Conservation (phyloP, 2,797 vertebrate genomes). For the Erpetoichthys calabaricus region DNA sequence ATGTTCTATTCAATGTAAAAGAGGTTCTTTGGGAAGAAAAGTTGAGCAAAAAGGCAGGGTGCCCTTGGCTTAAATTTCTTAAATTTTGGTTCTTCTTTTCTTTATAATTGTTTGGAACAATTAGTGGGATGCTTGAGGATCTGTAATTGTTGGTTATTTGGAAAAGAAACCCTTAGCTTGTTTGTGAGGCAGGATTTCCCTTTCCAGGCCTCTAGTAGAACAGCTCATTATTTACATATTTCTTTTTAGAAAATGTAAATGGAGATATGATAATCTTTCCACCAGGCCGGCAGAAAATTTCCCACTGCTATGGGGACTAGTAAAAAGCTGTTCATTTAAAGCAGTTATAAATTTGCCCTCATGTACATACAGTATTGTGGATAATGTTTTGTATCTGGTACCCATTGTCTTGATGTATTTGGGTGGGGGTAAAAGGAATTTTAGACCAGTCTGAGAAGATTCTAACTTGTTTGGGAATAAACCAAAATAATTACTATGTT, state of each 20-base stretch:
- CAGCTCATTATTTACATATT: constrained; percentile 50
- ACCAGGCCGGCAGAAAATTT: constrained; percentile 42
- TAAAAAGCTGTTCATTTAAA: constrained; percentile 42
- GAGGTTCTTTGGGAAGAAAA: too few relatives aligned
- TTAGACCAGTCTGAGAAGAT: too few relatives aligned
- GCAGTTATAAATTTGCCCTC: constrained; percentile 33
- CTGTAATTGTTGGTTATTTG: constrained; percentile 40
- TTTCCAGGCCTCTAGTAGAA: constrained; percentile 34
- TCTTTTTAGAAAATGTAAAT: constrained; percentile 51
- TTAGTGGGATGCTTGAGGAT: constrained; percentile 25
- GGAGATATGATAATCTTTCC: constrained; percentile 54
- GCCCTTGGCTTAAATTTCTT: too few relatives aligned
- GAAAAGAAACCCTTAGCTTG: constrained; percentile 26
- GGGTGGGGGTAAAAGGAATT: too few relatives aligned
- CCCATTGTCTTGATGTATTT: too few relatives aligned
- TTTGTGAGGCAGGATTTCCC: constrained; percentile 26
- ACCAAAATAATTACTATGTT: too few relatives aligned
- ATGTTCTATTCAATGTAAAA: too few relatives aligned
- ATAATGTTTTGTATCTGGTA: too few relatives aligned
- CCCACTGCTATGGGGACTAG: constrained; percentile 38
- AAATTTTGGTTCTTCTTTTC: constrained; percentile 45
- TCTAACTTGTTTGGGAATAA: too few relatives aligned
- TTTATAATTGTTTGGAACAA: constrained; percentile 45
- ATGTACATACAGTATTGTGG: too few relatives aligned
- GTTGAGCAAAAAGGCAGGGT: too few relatives aligned